Evolutionary conservation across 2,888 invertebrate species (phyloP), one percentile per base, ranked within the genome.

Genomic region (Apoda limacodes): DNA sequence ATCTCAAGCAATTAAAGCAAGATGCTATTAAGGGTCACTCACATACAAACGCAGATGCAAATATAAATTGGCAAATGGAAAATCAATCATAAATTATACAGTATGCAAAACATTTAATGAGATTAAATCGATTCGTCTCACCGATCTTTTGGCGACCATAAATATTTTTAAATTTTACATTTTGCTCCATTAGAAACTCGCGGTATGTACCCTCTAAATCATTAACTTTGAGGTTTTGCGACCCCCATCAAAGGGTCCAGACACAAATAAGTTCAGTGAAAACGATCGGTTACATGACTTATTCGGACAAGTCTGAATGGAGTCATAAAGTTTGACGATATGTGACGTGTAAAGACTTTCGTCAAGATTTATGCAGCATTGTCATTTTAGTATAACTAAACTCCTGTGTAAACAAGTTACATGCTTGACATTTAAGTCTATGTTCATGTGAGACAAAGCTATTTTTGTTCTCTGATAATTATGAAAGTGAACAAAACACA

Each of bases 1-100:
- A 80, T 74, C 67, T 52, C 41, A 56, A 63, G 60, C 76, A 80
- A 80, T 78, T 78, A 80, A 78, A 78, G 64, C 38, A 48, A 40
- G 45, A 43, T 50, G 61, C 59, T 68, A 67, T 68, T 65, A 65
- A 62, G 63, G 60, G 55, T 55, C 52, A 49, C 46, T 45, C 46
- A 40, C 46, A 43, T 39, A 39, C 31, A 40, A 34, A 29, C 32
- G 37, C 29, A 40, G 45, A 44, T 49, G 51, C 46, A 62, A 52
- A 55, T 53, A 50, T 32, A 29, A 39, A 42, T 41, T 38, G 31
- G 36, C 42, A 39, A 40, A 35, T 31, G 38, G 44, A 36, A 43
- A 45, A 45, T 45, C 43, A 43, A 39, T 40, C 43, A 44, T 51
- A 43, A 47, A 47, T 32, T 22, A 29, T 32, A 39, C 35, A 32